Conservation (phyloP, 2,797 vertebrate species). For the Coendou prehensilis region DNA sequence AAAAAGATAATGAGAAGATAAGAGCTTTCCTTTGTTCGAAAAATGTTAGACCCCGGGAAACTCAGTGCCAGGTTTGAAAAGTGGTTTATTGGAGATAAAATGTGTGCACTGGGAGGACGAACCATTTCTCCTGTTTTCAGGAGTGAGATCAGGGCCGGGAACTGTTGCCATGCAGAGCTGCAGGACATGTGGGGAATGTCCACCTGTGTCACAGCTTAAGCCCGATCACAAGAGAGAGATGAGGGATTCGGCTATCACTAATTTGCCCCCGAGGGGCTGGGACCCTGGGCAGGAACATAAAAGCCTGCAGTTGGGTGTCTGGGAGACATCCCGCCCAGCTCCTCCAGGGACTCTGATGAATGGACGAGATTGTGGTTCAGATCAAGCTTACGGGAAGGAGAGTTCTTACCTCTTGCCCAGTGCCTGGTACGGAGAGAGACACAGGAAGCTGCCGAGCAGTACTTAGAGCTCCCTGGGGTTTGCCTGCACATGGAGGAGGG, state of each 20-base stretch:
- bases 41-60: not conserved
- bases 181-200: not conserved
- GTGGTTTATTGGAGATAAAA: conserved; percentile 38
- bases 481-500: not conserved
- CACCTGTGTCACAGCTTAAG: not conserved
- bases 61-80: not conserved
- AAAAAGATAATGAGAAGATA: not conserved
- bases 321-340: not conserved
- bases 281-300: not conserved
- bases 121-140: not conserved
- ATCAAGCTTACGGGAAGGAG: not conserved
- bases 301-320: rapidly evolving
- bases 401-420: not conserved
- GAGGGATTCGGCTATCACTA: not conserved
- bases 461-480: not conserved
- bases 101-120: not conserved
- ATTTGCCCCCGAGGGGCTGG: not conserved
- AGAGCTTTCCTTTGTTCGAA: not conserved
- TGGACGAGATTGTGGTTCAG: not conserved
- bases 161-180: not conserved
- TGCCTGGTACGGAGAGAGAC: not conserved
- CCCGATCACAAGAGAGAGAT: not conserved
- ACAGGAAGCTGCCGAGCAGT: not conserved
- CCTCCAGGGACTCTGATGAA: not conserved
- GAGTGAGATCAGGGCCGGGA: not conserved